Base-by-base conservation (phyloP, 2,888 invertebrate species). In the Zootermopsis nevadensis region DNA sequence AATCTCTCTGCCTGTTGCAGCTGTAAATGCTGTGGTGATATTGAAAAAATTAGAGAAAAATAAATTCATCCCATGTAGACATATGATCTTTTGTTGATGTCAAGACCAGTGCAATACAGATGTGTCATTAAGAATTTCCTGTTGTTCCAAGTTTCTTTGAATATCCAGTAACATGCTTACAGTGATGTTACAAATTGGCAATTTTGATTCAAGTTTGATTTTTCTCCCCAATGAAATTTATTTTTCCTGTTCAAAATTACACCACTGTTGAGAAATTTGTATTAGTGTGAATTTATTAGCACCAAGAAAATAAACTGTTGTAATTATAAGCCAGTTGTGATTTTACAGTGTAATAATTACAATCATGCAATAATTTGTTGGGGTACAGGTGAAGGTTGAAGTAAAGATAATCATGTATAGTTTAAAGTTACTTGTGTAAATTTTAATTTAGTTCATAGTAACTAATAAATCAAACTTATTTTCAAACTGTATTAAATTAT, bases 301-400 rank as follows among this genome's bases (percentile, higher is more conserved):
- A 69, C 69, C 69, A 33, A 33, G 15, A 69, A 69, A 69, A 69
- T 69, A 69, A 30, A 15, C 69, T 69, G 30, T 67, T 22, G 33
- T 33, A 33, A 33, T 77, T 55, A 24, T 55, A 76, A 76, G 55
- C 53, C 77, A 33, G 33, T 30, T 77, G 55, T 77, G 77, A 77
- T 77, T 55, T 77, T 55, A 77, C 77, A 77, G 31, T 48, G 15
- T 69, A 33, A 27, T 76, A 42, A 31, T 53, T 53, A 76, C 48
- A 53, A 55, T 77, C 77, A 77, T 77, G 77, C 77, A 77, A 77
- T 77, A 77, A 77, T 77, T 77, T 77, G 77, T 77, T 77, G 77
- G 76, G 55, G 55, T 55, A 77, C 77, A 77, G 48, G 33, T 55
- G 53, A 77, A 77, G 55, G 55, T 55, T n/a, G 24, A 77, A 77